A percentile compares a stretch with the other conserved stretches of the same genome.
Evolutionary conservation across 2,113 vertebrate species (phyloP).

Genomic region (Clupea harengus): DNA sequence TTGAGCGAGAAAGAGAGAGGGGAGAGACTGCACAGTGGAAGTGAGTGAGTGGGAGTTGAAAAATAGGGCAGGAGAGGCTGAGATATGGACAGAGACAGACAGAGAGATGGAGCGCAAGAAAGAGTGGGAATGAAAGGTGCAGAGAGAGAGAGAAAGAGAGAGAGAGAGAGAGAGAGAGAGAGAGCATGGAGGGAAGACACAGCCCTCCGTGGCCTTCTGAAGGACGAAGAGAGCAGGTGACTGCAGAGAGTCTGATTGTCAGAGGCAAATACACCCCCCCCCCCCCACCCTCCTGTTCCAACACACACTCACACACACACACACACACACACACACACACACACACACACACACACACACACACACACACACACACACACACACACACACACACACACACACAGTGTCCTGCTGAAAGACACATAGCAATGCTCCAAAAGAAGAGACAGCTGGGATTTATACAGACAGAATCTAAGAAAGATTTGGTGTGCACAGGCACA

Average conservation of each 20-base stretch:
- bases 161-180: constrained; percentile 2
- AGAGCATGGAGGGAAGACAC: neutral
- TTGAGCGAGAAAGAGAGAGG: neutral
- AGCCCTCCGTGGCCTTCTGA: neutral
- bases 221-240: constrained; percentile 9
- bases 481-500: constrained; percentile 38
- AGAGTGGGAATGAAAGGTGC: neutral
- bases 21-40: neutral
- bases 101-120: neutral
- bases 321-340: constrained; percentile 21
- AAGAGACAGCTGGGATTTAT: no score
- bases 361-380: constrained; percentile 26
- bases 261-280: constrained; percentile 51
- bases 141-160: neutral
- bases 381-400: constrained; percentile 27
- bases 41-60: neutral
- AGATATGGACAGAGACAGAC: neutral
- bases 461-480: no score
- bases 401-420: neutral
- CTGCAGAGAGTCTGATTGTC: constrained; percentile 39
- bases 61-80: neutral
- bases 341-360: constrained; percentile 31
- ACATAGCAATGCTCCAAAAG: neutral
- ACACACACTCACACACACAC: constrained; percentile 35
- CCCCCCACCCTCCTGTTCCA: constrained; percentile 42